phyloP scores from a whole-genome alignment of 2,888 invertebrate species.

The Azorinus chamasolen region DNA sequence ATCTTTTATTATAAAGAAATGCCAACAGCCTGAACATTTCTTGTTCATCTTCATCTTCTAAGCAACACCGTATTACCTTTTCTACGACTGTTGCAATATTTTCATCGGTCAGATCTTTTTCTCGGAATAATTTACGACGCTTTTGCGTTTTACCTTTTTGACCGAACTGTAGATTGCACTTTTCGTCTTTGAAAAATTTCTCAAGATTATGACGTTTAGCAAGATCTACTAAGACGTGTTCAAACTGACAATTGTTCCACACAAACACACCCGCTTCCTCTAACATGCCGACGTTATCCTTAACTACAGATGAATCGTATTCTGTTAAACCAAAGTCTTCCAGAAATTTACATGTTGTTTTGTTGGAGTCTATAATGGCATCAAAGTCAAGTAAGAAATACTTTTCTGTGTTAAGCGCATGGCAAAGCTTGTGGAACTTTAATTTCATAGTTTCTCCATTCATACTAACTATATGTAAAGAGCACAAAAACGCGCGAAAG shows the following conservation, averaged over 20 bases:
- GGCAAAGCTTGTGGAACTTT: slow-evolving; percentile 7
- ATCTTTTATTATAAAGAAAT: no score
- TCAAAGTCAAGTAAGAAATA: slow-evolving; percentile 16
- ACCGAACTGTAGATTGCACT: neutral
- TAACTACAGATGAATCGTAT: neutral
- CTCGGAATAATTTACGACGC: slow-evolving; percentile 2
- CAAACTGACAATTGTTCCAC: slow-evolving; percentile 11
- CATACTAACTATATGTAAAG: slow-evolving; percentile 6
- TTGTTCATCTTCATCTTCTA: no score
- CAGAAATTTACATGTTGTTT: neutral
- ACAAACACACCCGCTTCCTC: slow-evolving; percentile 14
- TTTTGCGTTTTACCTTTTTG: neutral
- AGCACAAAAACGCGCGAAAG: neutral
- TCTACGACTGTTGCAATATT: neutral
- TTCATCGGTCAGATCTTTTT: neutral
- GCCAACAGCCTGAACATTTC: no score
- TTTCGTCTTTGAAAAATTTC: neutral
- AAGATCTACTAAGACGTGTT: neutral
- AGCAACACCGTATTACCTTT: neutral
- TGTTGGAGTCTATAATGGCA: neutral
- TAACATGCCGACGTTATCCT: neutral
- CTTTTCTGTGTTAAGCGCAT: slow-evolving; percentile 2
- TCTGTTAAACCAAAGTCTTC: neutral
- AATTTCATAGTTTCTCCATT: slow-evolving; percentile 5
- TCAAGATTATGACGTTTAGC: neutral